Base-by-base conservation (phyloP, 2,888 invertebrate genomes). In the Tiphia femorata region DNA sequence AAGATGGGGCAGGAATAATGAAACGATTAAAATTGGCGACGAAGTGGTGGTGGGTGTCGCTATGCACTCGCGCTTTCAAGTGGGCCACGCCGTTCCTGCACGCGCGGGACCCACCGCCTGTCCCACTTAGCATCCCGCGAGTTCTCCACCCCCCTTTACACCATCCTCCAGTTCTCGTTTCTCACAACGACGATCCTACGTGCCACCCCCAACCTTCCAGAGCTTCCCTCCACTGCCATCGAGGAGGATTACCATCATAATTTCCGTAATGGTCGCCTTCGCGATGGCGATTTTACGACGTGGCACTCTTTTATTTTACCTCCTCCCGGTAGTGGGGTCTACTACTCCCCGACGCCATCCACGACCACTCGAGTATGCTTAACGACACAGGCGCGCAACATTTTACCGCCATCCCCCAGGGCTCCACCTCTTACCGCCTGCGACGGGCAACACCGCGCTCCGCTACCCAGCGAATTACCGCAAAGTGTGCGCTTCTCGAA, bases 251-350 rank as follows among this genome's bases (percentile, higher is more conserved):
- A 38, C 52, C 55, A 49, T 58, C 49, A 41, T 59, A 40, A 56
- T 62, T 58, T 38, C 20, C 55, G 43, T 17, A 38, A 49, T 56
- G 55, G 51, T 44, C 23, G 41, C 41, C 46, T 19, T 43, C 35
- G 43, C 44, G 17, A 25, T 44, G 46, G 14, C 29, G 49, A 59
- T 49, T 49, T 47, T 41, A 17, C 35, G 46, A 8, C 12, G 12
- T 29, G 41, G 48, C 49, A 52, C 57, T 57, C 56, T 60, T 52
- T 47, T 48, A 51, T 52, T 52, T 52, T 49, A 46, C 56, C 52
- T 30, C 49, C 50, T 29, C 23, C 14, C 33, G 33, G 14, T 14
- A 33, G n/a, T 33, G 55, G 58, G 41, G 52, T 46, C 57, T 49
- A 37, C 40, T n/a, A n/a, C n/a, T n/a, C n/a, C 52, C 49, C 57